Base-by-base conservation (phyloP, 2,113 vertebrate genomes). In the Psammodynastes pulverulentus region DNA sequence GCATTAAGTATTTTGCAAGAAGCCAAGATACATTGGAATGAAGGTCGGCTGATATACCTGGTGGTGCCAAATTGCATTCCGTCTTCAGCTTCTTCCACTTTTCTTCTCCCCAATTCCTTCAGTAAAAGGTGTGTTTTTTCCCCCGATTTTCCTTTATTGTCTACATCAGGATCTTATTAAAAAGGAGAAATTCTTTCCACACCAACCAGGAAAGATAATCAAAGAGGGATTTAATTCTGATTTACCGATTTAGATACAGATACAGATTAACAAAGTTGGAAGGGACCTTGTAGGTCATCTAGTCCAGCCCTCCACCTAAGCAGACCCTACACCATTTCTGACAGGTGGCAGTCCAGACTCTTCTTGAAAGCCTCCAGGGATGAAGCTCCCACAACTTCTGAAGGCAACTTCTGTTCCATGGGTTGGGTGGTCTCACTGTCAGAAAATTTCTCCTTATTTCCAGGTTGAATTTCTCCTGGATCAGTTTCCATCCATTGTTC, bases 1-100 rank as follows among this genome's bases (percentile, higher is more conserved):
- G n/a, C 95, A 94, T 96, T 96, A 94, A 92, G 93, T 34, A 24
- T 93, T 2, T 92, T 58, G 52, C 88, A 91, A 89, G 91, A 95
- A 96, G 94, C 94, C 96, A 94, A 49, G 96, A 84, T 88, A 46
- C 87, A 84, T 94, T 93, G 79, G 54, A 34, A 87, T 5, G 86
- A 89, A 91, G 49, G 92, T 94, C 58, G 45, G 89, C 91, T 97
- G 91, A 62, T 89, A 94, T 26, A 84, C 87, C 58, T 93, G 90
- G 86, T 91, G 90, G 45, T 54, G 94, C 94, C 92, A 90, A 88
- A 46, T 62, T 62, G 45, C n/a, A 85, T 15, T 56, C 53, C 0
- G 0, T 39, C 88, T 86, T 23, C 88, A 19, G 23, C 86, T 53
- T 8, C 3, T 12, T 39, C 72, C 8, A 23, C 92, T 67, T 86